Base-by-base conservation (phyloP, 2,888 invertebrate genomes). In the Cistogaster globosa region DNA sequence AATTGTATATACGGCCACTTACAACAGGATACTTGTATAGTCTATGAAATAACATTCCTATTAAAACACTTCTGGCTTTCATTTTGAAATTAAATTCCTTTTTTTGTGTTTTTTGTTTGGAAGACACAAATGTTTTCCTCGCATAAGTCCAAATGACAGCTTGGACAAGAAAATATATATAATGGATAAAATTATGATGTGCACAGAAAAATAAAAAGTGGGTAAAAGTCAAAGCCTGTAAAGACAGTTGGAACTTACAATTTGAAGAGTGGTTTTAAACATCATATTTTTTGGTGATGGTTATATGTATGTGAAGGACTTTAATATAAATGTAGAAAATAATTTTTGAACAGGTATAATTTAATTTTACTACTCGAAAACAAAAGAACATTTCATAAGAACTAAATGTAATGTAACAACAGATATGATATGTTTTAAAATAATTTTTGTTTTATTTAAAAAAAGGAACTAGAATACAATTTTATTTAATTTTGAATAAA, bases 21-120 rank as follows among this genome's bases (percentile, higher is more conserved):
- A 14, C 42, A 42, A 42, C 0, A 5, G 32, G 7, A 32, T 32
- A 42, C 14, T 42, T 14, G 12, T 42, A 12, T 1, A 48, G 16
- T 48, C 5, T 48, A 48, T 48, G 45, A 45, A 71, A 57, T 77
- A 42, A 60, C 53, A 78, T 69, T 78, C 55, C 26, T 55, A 55
- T 62, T 69, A 69, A 78, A 78, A 78, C 62, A 62, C 68, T 69
- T 78, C 69, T 67, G 62, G 74, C 38, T 55, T 72, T 48, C 12
- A 48, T 14, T 48, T 48, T 48, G n/a, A 45, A 45, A 45, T 14
- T 45, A 45, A 4, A 45, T 45, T 14, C 12, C 14, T 45, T 12
- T 45, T 26, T 26, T 4, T 26, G 26, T 26, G 1, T 4, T 45
- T 48, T 48, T 48, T 4, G 16, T 14, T 12, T 4, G 45, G 45